These are phyloP conservation scores for Panthera uncia DNA, from an alignment of 2,113 vertebrate species.

Conservation along the genomic window DNA sequence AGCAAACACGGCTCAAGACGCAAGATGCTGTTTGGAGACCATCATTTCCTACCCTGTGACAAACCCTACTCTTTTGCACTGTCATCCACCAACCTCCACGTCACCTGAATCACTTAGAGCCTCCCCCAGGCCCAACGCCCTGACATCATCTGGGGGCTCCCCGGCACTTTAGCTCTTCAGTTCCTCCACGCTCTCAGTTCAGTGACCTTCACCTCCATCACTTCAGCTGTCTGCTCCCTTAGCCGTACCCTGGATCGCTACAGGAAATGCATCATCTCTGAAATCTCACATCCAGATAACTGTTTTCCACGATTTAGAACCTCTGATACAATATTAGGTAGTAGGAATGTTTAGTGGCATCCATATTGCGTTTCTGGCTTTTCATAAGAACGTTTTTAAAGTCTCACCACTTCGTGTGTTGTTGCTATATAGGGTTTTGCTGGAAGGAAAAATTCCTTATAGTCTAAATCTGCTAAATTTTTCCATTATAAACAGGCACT, in stretches of 20 bases:
- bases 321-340: not conserved
- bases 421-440: not conserved
- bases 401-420: not conserved
- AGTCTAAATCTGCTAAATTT: not conserved
- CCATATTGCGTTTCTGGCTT: not conserved
- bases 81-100: not conserved
- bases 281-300: not conserved
- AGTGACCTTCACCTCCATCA: not conserved
- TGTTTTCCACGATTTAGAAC: not conserved
- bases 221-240: not conserved
- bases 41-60: accelerated
- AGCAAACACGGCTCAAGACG: not conserved
- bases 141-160: not conserved
- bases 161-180: not conserved
- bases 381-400: not conserved
- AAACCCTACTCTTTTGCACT: too few species aligned
- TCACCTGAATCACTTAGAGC: not conserved
- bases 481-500: not conserved
- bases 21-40: not conserved
- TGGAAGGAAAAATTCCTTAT: not conserved
- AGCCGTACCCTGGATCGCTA: not conserved
- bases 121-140: not conserved
- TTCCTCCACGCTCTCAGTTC: not conserved
- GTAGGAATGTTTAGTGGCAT: not conserved
- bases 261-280: not conserved